Evolutionary conservation across 2,113 vertebrate species (phyloP).

Genomic region (Andinoacara biseriatus): DNA sequence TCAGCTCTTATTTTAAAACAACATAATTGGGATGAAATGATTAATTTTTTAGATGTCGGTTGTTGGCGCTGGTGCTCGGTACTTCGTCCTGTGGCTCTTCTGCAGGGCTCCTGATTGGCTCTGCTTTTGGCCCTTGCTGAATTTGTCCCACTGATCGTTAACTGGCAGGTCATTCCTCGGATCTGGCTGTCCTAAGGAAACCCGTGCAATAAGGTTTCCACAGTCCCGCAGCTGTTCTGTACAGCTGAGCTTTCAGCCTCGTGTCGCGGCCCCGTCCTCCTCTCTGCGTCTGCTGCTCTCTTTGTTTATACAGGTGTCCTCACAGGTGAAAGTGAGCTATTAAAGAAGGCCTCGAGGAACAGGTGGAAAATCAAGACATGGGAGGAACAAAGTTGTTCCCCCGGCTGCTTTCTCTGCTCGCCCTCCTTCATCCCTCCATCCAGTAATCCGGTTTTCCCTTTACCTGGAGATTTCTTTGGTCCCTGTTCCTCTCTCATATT

Average conservation of each 20-base stretch:
- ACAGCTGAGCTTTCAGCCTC: background rate
- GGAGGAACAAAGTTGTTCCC: constrained; percentile 12
- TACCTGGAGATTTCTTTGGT: background rate
- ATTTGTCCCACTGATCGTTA: background rate
- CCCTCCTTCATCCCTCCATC: background rate
- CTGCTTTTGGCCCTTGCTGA: background rate
- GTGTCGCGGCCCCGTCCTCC: background rate
- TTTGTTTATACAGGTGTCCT: background rate
- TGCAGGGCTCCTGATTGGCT: too few species aligned
- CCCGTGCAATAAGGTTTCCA: background rate
- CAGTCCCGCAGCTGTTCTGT: background rate
- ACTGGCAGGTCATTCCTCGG: background rate
- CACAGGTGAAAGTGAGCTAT: constrained; percentile 18
- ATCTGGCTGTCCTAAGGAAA: background rate
- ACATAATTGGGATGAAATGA: background rate
- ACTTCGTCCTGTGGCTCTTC: too few species aligned
- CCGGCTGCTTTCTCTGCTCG: background rate
- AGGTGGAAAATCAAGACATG: constrained; percentile 1
- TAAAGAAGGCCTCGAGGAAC: constrained; percentile 10
- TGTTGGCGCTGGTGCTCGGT: background rate
- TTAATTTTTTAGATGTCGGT: background rate
- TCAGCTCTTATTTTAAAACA: background rate
- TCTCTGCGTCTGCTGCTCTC: background rate
- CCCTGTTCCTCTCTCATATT: background rate
- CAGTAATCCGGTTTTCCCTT: background rate